phyloP scores from a whole-genome alignment of 2,113 vertebrate species.

The Oceanites oceanicus region DNA sequence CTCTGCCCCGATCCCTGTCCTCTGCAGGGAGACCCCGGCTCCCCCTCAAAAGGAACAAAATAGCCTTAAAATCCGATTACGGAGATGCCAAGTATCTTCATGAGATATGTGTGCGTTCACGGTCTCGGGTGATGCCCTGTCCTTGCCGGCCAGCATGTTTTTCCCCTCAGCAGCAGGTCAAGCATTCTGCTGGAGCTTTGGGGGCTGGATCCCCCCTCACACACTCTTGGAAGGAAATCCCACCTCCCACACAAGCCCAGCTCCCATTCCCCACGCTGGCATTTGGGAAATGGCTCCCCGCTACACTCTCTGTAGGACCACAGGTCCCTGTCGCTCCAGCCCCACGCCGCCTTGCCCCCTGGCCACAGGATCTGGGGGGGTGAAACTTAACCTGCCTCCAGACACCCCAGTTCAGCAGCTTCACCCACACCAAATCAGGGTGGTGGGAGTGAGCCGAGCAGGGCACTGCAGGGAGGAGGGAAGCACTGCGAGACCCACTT shows the following conservation, averaged over 20 bases:
- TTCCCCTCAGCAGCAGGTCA: neutral
- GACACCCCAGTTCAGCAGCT: neutral
- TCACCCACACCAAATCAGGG: neutral
- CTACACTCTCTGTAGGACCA: neutral
- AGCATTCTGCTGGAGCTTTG: neutral
- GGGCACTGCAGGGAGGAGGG: neutral
- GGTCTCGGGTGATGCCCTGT: neutral
- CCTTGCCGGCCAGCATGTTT: neutral
- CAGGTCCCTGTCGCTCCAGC: neutral
- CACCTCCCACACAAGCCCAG: neutral
- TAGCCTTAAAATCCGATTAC: neutral
- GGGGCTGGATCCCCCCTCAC: neutral
- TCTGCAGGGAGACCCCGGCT: neutral
- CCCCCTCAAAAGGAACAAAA: neutral
- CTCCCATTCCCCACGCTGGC: neutral
- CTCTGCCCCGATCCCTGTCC: neutral
- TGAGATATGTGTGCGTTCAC: rapidly evolving
- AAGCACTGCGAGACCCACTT: neutral
- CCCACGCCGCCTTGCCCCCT: rapidly evolving
- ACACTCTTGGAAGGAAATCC: neutral
- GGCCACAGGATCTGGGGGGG: neutral
- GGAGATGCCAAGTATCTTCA: neutral
- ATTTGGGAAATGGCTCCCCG: neutral
- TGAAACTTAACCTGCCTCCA: neutral
- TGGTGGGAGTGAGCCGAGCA: neutral